Evolutionary conservation across 2,113 vertebrate species (phyloP).

Genomic region (Trogon surrucura): DNA sequence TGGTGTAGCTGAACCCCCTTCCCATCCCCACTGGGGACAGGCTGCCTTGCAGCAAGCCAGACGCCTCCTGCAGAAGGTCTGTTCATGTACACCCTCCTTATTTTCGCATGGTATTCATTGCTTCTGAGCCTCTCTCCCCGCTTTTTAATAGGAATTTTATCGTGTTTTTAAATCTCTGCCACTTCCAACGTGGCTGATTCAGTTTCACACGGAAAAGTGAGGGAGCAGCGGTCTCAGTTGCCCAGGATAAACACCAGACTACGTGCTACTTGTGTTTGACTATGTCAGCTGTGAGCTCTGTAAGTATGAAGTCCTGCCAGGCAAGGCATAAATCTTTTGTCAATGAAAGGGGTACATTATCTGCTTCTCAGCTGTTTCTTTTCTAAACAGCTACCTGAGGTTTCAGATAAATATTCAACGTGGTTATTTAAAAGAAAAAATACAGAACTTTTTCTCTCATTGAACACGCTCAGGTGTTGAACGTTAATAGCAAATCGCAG

Average conservation of each 20-base stretch:
- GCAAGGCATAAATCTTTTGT: constrained; percentile 34
- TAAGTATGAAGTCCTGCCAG: neutral
- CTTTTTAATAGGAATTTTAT: constrained; percentile 18
- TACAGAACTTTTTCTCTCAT: neutral
- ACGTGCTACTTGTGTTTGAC: constrained; percentile 1
- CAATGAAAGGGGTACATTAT: constrained; percentile 23
- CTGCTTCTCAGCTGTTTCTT: constrained; percentile 14
- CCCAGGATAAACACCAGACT: neutral
- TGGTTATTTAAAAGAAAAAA: neutral
- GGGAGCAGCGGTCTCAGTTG: neutral
- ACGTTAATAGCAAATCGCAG: neutral
- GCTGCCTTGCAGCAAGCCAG: neutral
- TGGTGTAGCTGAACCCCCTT: constrained; percentile 19
- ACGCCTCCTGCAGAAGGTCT: constrained; percentile 19
- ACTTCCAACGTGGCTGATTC: neutral
- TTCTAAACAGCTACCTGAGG: constrained; percentile 17
- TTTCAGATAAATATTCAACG: constrained; percentile 18
- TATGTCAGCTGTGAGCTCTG: neutral
- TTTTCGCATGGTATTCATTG: neutral
- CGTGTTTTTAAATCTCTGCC: constrained; percentile 31
- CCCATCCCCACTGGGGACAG: neutral
- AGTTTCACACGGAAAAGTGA: constrained; percentile 27
- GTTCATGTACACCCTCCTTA: neutral
- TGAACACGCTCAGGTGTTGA: neutral
- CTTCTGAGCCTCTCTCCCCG: neutral